Evolutionary conservation across 1,140 invertebrate genomes (phyloP), one percentile per base, ranked within the genome.

Genomic region (Ephestia elutella): DNA sequence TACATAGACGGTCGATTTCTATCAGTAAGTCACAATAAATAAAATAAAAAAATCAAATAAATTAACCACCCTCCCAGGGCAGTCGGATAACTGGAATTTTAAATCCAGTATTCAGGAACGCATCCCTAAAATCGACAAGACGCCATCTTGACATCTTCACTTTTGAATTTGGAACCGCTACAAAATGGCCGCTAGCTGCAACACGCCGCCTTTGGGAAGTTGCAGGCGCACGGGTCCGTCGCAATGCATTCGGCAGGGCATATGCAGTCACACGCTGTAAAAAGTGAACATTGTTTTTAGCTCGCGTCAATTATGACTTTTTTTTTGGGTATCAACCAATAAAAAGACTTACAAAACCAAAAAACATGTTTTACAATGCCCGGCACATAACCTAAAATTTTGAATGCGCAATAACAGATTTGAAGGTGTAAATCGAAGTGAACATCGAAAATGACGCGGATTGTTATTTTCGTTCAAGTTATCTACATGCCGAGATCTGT

Each of bases 221-320:
- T 73, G 53, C 82, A 86, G 2, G 81, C 80, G 59, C 81, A 86
- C 0, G 83, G 83, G 56, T 85, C 80, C 13, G 75, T 86, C 30
- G 73, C 69, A 51, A 86, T 86, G 58, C 83, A 86, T 58, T 78
- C 66, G 17, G 81, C 70, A n/a, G 83, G 83, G 53, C 80, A 84
- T 0, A 64, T 71, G 63, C 81, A 86, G 50, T 73, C 61, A 56
- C 83, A 86, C 20, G 83, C 83, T 86, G 71, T 0, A 56, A 60
- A 18, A 15, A 15, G 15, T 0, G 2, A 15, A 15, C 13, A 44
- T n/a, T n/a, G n/a, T n/a, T n/a, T n/a, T n/a, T n/a, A n/a, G n/a
- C n/a, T n/a, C n/a, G n/a, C n/a, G n/a, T n/a, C n/a, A n/a, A n/a
- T n/a, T n/a, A n/a, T n/a, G n/a, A n/a, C n/a, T n/a, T n/a, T n/a